Evolutionary conservation across 30 jellyfish, hydroid and myxozoan genomes (phyloP).

Genomic region (Pelagia noctiluca): DNA sequence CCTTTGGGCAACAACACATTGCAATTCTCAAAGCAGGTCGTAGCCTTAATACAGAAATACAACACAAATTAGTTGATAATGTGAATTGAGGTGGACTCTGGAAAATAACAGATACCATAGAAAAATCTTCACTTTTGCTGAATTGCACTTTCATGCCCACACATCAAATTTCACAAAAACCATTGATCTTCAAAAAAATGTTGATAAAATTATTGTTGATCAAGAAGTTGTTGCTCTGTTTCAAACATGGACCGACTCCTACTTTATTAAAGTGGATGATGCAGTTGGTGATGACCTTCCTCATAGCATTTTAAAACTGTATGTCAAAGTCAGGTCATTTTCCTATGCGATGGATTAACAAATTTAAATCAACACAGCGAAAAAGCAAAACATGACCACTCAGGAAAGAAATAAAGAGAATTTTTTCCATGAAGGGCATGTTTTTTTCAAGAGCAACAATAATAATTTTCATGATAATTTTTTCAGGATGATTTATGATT

Average conservation of each 20-base stretch:
- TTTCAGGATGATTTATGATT: no score
- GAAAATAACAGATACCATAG: neutral
- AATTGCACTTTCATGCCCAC: conserved; percentile 15
- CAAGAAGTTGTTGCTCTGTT: conserved; percentile 40
- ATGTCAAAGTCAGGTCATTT: conserved; percentile 26
- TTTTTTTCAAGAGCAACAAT: conserved; percentile 18
- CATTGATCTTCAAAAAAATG: conserved; percentile 22
- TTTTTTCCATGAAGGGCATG: neutral
- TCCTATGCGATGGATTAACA: conserved; percentile 15
- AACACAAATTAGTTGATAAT: neutral
- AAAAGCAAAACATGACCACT: conserved; percentile 19
- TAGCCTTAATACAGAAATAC: neutral
- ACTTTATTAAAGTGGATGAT: conserved; percentile 14
- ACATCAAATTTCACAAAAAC: conserved; percentile 20
- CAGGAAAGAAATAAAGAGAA: conserved; percentile 36
- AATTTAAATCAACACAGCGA: conserved; percentile 15
- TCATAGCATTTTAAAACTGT: conserved; percentile 14
- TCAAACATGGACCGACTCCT: conserved; percentile 32
- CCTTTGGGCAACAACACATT: conserved; percentile 13
- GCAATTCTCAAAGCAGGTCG: conserved; percentile 48
- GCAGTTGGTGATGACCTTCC: conserved; percentile 35
- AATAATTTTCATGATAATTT: conserved; percentile 8
- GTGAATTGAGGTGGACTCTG: conserved; percentile 16
- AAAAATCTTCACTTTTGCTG: conserved; percentile 26
- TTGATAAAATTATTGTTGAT: conserved; percentile 17